A percentile compares a stretch with the other conserved stretches of the same genome.
These are phyloP conservation scores for Momotus momota DNA, from an alignment of 2,797 vertebrate genomes.

Conservation along the genomic window DNA sequence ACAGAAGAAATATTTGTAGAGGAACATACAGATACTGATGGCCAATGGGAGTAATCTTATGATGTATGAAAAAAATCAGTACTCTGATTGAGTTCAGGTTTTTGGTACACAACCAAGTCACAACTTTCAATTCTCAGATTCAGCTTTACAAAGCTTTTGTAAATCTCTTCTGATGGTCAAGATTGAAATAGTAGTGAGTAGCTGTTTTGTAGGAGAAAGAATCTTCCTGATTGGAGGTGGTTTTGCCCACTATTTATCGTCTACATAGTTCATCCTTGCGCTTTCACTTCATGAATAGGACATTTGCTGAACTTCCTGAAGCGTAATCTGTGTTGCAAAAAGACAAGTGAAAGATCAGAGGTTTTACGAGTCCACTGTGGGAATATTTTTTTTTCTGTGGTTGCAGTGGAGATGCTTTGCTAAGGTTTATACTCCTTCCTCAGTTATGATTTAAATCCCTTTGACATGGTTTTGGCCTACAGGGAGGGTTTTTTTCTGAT, in stretches of 20 bases:
- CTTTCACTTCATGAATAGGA: background rate
- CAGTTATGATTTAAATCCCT: background rate
- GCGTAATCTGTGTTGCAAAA: background rate
- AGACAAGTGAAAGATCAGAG: background rate
- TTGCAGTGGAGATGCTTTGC: background rate
- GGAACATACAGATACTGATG: background rate
- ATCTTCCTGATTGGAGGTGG: rapidly evolving
- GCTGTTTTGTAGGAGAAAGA: background rate
- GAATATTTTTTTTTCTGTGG: background rate
- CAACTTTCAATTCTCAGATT: background rate
- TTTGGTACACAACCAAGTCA: background rate
- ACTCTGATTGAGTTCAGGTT: background rate
- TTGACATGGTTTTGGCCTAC: background rate
- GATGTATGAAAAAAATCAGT: background rate
- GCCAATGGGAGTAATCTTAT: background rate
- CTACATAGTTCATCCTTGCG: background rate
- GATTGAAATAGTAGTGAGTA: background rate
- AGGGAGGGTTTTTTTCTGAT: background rate
- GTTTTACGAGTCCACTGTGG: background rate
- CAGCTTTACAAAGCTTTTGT: background rate
- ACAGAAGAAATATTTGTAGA: background rate
- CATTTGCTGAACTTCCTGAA: background rate
- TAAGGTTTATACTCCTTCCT: background rate
- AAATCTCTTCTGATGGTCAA: background rate
- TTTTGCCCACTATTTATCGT: background rate